Evolutionary conservation across 2,888 invertebrate species (phyloP).

Genomic region (Neuroscelio doddi): DNA sequence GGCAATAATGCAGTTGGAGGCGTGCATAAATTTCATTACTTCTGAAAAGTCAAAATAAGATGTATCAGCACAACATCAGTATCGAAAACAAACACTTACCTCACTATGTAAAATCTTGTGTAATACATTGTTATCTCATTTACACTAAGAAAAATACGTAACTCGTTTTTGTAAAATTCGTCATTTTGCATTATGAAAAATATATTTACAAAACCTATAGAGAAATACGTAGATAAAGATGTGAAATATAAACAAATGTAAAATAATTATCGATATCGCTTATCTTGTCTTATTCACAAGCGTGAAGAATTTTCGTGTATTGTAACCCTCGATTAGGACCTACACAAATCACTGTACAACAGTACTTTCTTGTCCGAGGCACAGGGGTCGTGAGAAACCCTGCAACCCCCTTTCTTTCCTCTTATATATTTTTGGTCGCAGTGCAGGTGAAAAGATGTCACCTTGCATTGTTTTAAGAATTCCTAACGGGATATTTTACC

Average conservation of each 20-base stretch:
- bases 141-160: no score
- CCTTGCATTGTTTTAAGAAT: no score
- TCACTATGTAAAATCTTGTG: no score
- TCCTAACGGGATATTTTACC: no score
- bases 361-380: not conserved
- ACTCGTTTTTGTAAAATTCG: no score
- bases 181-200: no score
- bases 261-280: slow-evolving; percentile 3
- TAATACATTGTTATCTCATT: no score
- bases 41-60: slow-evolving; percentile 17
- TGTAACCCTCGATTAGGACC: slow-evolving; percentile 5
- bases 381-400: slow-evolving; percentile 3
- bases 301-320: slow-evolving; percentile 4
- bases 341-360: slow-evolving; percentile 1
- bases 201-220: no score
- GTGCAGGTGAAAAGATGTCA: no score
- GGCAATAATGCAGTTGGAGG: slow-evolving; percentile 26
- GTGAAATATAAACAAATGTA: slow-evolving; percentile 7
- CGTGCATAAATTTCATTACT: slow-evolving; percentile 35
- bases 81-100: no score
- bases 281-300: slow-evolving; percentile 2
- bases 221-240: no score
- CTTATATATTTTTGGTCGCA: no score
- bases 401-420: not conserved
- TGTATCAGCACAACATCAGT: not conserved